phyloP scores from a whole-genome alignment of 2,113 vertebrate species.

The Gulo gulo region DNA sequence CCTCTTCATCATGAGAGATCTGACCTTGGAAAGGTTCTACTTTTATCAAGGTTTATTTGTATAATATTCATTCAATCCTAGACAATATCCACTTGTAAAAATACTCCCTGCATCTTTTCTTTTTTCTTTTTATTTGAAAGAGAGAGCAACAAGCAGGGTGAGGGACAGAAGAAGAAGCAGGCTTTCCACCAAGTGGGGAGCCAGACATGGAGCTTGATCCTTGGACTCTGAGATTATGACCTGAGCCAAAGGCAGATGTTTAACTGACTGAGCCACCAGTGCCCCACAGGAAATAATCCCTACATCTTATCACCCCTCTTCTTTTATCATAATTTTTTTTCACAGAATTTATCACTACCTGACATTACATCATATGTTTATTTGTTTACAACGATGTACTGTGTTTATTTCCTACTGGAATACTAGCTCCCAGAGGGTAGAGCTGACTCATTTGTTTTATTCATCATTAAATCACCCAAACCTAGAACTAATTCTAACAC shows the following conservation, averaged over 20 bases:
- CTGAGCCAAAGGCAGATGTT: too few species aligned
- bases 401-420: not conserved
- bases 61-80: not conserved
- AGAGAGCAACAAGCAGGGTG: too few species aligned
- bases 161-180: too few species aligned
- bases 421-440: not conserved
- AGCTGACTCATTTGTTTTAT: not conserved
- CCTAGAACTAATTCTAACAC: not conserved
- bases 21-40: not conserved
- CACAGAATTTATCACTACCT: not conserved
- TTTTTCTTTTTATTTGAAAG: too few species aligned
- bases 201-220: too few species aligned
- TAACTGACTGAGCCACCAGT: too few species aligned
- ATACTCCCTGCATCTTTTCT: not conserved
- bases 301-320: not conserved
- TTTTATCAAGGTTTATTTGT: not conserved
- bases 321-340: not conserved
- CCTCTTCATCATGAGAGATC: not conserved
- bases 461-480: not conserved
- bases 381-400: not conserved
- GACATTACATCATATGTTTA: not conserved
- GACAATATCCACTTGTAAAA: not conserved
- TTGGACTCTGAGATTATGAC: too few species aligned
- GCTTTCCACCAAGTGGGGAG: too few species aligned
- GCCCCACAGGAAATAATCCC: not conserved